Percentiles rank a stretch among this genome's conserved stretches.
Conservation (phyloP, 2,113 vertebrate species). For the Panthera tigris region DNA sequence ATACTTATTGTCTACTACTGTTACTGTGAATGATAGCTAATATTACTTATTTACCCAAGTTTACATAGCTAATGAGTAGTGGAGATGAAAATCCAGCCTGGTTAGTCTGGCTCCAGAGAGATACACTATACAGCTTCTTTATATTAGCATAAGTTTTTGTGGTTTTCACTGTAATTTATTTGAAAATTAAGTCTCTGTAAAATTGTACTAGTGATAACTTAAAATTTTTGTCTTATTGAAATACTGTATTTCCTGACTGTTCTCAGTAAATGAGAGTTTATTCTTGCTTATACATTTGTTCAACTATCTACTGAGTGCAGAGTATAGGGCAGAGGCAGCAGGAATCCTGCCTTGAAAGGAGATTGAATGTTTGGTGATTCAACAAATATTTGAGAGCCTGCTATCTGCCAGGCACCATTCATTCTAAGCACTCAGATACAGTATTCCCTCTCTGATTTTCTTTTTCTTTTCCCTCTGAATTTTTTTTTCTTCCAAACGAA, state of each 20-base stretch:
- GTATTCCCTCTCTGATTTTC: neutral
- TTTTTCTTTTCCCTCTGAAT: neutral
- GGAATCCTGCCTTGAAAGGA: neutral
- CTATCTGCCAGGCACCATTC: neutral
- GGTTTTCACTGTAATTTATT: neutral
- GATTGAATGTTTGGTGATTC: neutral
- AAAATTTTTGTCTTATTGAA: slow-evolving; percentile 23
- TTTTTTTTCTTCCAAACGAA: slow-evolving; percentile 13
- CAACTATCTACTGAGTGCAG: neutral
- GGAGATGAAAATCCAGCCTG: neutral
- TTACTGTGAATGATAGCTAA: neutral
- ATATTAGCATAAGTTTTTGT: neutral
- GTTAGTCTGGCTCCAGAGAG: neutral
- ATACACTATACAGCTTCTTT: neutral
- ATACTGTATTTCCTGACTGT: neutral
- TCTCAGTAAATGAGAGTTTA: neutral
- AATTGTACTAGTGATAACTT: neutral
- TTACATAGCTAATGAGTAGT: neutral
- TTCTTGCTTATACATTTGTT: slow-evolving; percentile 2
- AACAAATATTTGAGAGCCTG: neutral
- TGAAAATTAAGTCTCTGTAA: neutral
- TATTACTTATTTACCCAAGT: neutral
- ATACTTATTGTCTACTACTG: neutral
- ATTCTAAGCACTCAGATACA: neutral
- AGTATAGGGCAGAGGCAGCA: neutral